Evolutionary conservation across 2,888 invertebrate species (phyloP), one percentile per base, ranked within the genome.

Genomic region (Lissocephala sabroskyi): DNA sequence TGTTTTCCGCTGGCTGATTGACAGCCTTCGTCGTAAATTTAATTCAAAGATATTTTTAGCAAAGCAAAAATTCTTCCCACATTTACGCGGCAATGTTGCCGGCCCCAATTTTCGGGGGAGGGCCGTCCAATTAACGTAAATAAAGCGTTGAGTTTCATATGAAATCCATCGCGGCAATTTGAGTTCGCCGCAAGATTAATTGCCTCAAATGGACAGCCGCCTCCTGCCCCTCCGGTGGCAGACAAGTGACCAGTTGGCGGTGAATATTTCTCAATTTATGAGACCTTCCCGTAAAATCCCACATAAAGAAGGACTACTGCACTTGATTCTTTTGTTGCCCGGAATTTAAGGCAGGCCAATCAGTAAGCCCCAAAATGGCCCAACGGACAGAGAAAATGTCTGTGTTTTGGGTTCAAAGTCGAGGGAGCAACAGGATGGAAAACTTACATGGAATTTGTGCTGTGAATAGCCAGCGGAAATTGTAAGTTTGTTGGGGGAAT

Each of bases 401-500:
- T n/a, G n/a, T n/a, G n/a, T n/a, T n/a, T n/a, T n/a, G n/a, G n/a
- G n/a, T n/a, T n/a, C n/a, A n/a, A n/a, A n/a, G n/a, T n/a, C n/a
- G n/a, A n/a, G n/a, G n/a, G 16, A 36, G 39, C 41, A 42, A 41
- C 14, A 7, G 19, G 2, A 18, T 1, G n/a, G 1, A 10, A 45
- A 59, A 51, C 53, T 14, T 9, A 23, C 19, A 33, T 5, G 28
- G 28, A 49, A 49, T 39, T 39, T 45, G 33, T 37, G 47, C 19
- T 54, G 46, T 57, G 54, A 54, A 54, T 49, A 45, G 61, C 54
- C 58, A 52, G 37, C 54, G 61, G 52, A 62, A 54, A 50, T 47
- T 58, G 46, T 52, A 50, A 62, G 59, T 59, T 59, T 62, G 50
- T 48, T 44, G 48, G 48, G 45, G 45, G 44, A 56, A 53, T 59